Percentiles rank a stretch among this genome's conserved stretches.
phyloP scores from a whole-genome alignment of 37 sponge, comb jelly and placozoan species.

The Tethya wilhelma region DNA sequence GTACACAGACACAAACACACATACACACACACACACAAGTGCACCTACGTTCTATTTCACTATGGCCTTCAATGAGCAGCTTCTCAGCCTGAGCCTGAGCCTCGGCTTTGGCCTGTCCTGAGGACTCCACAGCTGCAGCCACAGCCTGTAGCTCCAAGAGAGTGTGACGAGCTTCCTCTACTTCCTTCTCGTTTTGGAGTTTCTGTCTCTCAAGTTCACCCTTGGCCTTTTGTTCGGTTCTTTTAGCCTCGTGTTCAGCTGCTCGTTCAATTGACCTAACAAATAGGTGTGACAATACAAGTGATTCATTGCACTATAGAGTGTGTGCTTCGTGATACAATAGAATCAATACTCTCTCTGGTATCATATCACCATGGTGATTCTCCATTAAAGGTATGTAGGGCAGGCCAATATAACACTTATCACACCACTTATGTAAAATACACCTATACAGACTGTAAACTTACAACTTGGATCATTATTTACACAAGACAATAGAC shows the following conservation, averaged over 20 bases:
- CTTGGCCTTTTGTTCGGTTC: slow-evolving; percentile 89
- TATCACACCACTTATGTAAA: no score
- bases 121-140: slow-evolving; percentile 91
- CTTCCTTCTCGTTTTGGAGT: slow-evolving; percentile 82
- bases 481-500: no score
- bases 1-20: no score
- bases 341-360: no score
- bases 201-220: slow-evolving; percentile 93
- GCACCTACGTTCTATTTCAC: slow-evolving; percentile 89
- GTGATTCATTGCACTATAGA: no score
- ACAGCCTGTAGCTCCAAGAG: slow-evolving; percentile 89
- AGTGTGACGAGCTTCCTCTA: slow-evolving; percentile 74
- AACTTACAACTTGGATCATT: no score
- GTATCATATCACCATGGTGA: no score
- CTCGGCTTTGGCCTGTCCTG: slow-evolving; percentile 94
- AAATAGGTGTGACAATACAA: no score
- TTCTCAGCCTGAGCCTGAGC: slow-evolving; percentile 90
- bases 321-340: no score
- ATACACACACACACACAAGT: no score
- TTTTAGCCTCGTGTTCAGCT: slow-evolving; percentile 88
- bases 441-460: no score
- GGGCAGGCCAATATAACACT: not conserved
- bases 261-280: slow-evolving; percentile 80
- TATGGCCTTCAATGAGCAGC: slow-evolving; percentile 90
- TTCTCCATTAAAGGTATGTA: not conserved